These are phyloP conservation scores for Macrosteles quadrilineatus DNA, from an alignment of 1,140 invertebrate genomes.

Conservation along the genomic window DNA sequence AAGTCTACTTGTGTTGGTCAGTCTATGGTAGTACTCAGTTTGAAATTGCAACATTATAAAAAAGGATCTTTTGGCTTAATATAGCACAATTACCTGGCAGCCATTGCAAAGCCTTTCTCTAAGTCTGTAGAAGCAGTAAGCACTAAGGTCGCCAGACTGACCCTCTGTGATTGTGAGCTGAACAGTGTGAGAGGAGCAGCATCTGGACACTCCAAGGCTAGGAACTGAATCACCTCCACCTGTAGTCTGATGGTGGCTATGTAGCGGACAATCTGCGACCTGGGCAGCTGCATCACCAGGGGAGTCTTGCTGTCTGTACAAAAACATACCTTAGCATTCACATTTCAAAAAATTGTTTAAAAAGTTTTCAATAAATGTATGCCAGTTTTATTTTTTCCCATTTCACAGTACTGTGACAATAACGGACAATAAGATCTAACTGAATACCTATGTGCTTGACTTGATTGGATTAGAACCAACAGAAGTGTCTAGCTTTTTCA, in stretches of 20 bases:
- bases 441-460: too few relatives aligned
- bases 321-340: background rate
- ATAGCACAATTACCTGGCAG: slow-evolving; percentile 3
- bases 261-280: slow-evolving; percentile 65
- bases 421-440: too few relatives aligned
- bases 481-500: too few relatives aligned
- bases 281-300: slow-evolving; percentile 63
- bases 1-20: too few relatives aligned
- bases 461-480: too few relatives aligned
- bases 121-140: background rate
- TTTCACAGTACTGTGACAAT: too few relatives aligned
- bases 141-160: slow-evolving; percentile 7
- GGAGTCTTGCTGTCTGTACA: slow-evolving; percentile 7
- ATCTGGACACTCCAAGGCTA: slow-evolving; percentile 59
- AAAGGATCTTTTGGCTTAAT: too few relatives aligned
- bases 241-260: slow-evolving; percentile 69
- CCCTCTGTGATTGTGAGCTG: background rate
- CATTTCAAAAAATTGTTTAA: too few relatives aligned
- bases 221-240: slow-evolving; percentile 66
- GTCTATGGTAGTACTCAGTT: too few relatives aligned
- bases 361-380: too few relatives aligned
- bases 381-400: too few relatives aligned
- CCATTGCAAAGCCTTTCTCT: background rate
- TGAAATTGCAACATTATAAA: too few relatives aligned
- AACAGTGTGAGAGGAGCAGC: slow-evolving; percentile 18